Base-by-base conservation (phyloP, 2,888 invertebrate genomes). In the Subacronicta megacephala region DNA sequence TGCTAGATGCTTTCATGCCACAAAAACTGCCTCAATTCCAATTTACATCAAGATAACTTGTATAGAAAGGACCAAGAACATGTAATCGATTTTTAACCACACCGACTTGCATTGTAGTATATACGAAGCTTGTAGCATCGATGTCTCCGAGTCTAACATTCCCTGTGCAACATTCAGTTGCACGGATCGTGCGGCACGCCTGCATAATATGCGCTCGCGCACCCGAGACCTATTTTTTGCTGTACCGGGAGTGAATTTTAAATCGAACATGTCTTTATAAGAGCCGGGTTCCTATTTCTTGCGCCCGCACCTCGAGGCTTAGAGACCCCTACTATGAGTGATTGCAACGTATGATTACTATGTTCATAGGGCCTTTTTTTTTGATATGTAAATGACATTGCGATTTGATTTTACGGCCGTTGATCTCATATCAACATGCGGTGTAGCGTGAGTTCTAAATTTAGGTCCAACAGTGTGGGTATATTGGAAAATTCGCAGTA, bases 181-280 rank as follows among this genome's bases (percentile, higher is more conserved):
- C 79, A 71, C 62, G 72, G 80, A 75, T 93, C 94, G 93, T 93
- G 93, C 88, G 57, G 92, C 93, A 94, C 94, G 94, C 90, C 87
- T 85, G 92, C 90, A 93, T 93, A 89, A 93, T 93, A 89, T 79
- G 87, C 80, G 71, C 68, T 78, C 73, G 84, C 85, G 83, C 84
- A 83, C 79, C 83, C 78, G 69, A 87, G 86, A 87, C 90, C 90
- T 90, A 92, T 93, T 94, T 94, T 93, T 93, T 93, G 88, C 87
- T 85, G 90, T 87, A 84, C 81, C 77, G 74, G 80, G 80, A 87
- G 84, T 87, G 88, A 90, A 90, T 92, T 91, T 91, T 86, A 92
- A 92, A 90, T 83, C 88, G 84, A 87, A 92, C 90, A 90, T 91
- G 89, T 90, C 90, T 90, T 84, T 88, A 89, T 89, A 89, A 84